A percentile compares a stretch with the other conserved stretches of the same genome.
Evolutionary conservation across 2,113 vertebrate genomes (phyloP).

Genomic region (Spea multiplicata): DNA sequence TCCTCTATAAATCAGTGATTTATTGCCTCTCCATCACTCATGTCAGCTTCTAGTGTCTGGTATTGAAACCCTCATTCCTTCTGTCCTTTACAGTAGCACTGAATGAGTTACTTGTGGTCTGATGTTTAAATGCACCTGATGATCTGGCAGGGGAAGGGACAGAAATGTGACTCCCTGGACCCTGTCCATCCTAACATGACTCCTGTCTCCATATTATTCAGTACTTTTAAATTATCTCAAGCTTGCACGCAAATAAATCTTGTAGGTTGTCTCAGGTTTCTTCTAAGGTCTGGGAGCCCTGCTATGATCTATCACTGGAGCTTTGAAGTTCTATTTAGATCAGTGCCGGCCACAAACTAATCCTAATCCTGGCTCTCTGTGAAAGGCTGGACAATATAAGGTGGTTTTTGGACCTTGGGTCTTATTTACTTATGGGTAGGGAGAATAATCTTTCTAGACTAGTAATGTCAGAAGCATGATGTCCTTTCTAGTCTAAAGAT

Average conservation of each 20-base stretch:
- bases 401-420: constrained; percentile 34
- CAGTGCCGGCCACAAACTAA: constrained; percentile 52
- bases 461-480: constrained; percentile 50
- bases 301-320: constrained; percentile 55
- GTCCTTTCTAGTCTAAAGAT: constrained; percentile 45
- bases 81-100: background rate
- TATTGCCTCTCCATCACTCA: constrained; percentile 13
- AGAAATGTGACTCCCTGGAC: constrained; percentile 16
- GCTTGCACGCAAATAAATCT: constrained; percentile 41
- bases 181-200: constrained; percentile 27
- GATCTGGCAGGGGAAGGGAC: constrained; percentile 9
- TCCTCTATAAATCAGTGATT: constrained; percentile 26
- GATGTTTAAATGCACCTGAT: background rate
- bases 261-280: constrained; percentile 43
- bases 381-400: constrained; percentile 47
- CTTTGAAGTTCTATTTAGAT: constrained; percentile 71
- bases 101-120: constrained; percentile 12
- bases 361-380: constrained; percentile 56
- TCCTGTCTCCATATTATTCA: constrained; percentile 40
- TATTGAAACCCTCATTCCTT: constrained; percentile 16
- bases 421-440: constrained; percentile 19
- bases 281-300: constrained; percentile 56
- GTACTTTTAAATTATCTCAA: constrained; percentile 45
- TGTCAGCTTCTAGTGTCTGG: constrained; percentile 12
- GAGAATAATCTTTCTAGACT: constrained; percentile 48